A percentile compares a stretch with the other conserved stretches of the same genome.
Conservation (phyloP, 1,140 invertebrate genomes). For the Gryon sp. region DNA sequence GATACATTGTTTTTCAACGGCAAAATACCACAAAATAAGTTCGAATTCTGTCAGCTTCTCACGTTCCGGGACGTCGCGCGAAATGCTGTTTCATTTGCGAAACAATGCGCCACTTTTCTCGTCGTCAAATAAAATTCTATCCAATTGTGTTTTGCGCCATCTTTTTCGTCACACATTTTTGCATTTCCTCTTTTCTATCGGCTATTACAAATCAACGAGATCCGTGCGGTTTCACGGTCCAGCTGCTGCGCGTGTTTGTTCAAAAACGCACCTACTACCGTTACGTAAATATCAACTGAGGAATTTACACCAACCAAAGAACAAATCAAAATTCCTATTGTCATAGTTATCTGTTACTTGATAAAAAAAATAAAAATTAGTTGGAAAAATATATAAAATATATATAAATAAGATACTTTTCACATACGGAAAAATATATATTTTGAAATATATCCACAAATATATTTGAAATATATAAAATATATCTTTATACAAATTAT, state of each 20-base stretch:
- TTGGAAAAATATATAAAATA: no score
- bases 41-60: constrained; percentile 26
- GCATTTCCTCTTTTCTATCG: constrained; percentile 55
- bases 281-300: constrained; percentile 60
- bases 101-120: constrained; percentile 47
- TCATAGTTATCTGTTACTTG: constrained; percentile 4
- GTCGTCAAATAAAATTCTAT: constrained; percentile 13
- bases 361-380: no score
- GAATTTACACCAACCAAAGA: constrained; percentile 44
- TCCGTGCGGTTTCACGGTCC: constrained; percentile 62
- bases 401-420: no score
- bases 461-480: no score
- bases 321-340: constrained; percentile 41
- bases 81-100: constrained; percentile 48
- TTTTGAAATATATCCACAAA: no score
- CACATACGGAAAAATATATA: no score
- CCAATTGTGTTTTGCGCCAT: constrained; percentile 45
- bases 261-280: constrained; percentile 57
- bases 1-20: constrained; percentile 43
- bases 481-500: no score
- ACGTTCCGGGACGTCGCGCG: constrained; percentile 31
- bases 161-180: constrained; percentile 56
- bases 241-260: constrained; percentile 35
- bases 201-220: constrained; percentile 39
- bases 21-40: constrained; percentile 31